Evolutionary conservation across 2,113 vertebrate species (phyloP).

Genomic region (Cricetomys ansorgei): DNA sequence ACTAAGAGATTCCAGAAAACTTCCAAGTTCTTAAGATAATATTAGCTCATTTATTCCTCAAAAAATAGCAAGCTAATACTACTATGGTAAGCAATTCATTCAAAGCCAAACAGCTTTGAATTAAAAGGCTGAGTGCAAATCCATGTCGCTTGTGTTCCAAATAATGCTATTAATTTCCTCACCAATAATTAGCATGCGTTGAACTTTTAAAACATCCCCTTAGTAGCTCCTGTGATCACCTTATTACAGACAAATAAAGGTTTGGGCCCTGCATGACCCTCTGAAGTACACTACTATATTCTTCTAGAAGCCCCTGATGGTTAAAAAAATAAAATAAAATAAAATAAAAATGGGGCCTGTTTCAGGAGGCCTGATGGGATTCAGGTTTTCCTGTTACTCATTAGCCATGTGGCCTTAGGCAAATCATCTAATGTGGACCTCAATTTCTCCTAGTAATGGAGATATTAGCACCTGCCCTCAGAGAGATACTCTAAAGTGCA

Average conservation of each 20-base stretch:
- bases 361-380: conserved; percentile 59
- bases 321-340: conserved; percentile 26
- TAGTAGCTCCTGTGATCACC: not conserved
- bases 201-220: not conserved
- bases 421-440: conserved; percentile 66
- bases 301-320: not conserved
- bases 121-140: not conserved
- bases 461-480: conserved; percentile 65
- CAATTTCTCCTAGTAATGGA: conserved; percentile 69
- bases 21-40: not conserved
- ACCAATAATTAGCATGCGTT: not conserved
- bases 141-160: not conserved
- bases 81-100: not conserved
- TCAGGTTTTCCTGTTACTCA: conserved; percentile 55
- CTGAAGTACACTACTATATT: not conserved
- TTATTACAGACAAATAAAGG: not conserved
- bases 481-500: conserved; percentile 42
- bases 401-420: conserved; percentile 63
- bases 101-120: not conserved
- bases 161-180: not conserved
- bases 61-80: not conserved
- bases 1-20: not conserved
- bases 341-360: not conserved
- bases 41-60: not conserved
- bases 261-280: not conserved